Base-by-base conservation (phyloP, 2,797 vertebrate genomes). In the Amniataba percoides region DNA sequence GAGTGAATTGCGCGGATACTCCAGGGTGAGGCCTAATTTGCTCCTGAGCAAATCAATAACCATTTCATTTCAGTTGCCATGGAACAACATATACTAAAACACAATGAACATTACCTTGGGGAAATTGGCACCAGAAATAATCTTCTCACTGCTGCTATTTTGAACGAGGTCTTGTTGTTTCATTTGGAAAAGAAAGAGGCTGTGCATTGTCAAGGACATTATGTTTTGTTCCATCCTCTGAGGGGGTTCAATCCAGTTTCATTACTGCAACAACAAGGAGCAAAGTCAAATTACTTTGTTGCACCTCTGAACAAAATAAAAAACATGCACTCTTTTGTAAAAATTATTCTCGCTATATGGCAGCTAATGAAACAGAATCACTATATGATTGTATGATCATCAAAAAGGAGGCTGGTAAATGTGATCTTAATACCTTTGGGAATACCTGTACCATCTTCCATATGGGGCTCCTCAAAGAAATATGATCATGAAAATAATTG, bases 21-120 rank as follows among this genome's bases (percentile, higher is more conserved):
- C 86, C 80, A 53, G 88, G 89, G 88, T 79, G 81, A 89, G 77
- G 91, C 75, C 89, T 91, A 94, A 95, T 96, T 95, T 94, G 92
- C 84, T 89, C 79, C 87, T 36, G 72, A 93, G 90, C 80, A 91
- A 94, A 95, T 95, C 95, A 94, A 95, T 95, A 92, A 93, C 80
- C 83, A 92, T 94, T 95, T 94, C 83, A 93, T 95, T 89, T 86
- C 48, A 59, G 91, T 91, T 92, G 93, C 91, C 84, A 91, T 90
- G 90, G 89, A 87, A 80, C 84, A 92, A 92, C 90, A 91, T 90
- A 94, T 81, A 93, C 74, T 86, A 88, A 93, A 93, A 90, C 91
- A 93, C 90, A 87, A 94, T 89, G 76, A 90, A 84, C 89, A 85
- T 93, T 87, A 93, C 86, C 89, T 89, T 81, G 55, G 84, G 90